Percentiles rank a stretch among this genome's conserved stretches.
phyloP scores from a whole-genome alignment of 2,888 invertebrate species.

The Caenorhabditis imperialis region DNA sequence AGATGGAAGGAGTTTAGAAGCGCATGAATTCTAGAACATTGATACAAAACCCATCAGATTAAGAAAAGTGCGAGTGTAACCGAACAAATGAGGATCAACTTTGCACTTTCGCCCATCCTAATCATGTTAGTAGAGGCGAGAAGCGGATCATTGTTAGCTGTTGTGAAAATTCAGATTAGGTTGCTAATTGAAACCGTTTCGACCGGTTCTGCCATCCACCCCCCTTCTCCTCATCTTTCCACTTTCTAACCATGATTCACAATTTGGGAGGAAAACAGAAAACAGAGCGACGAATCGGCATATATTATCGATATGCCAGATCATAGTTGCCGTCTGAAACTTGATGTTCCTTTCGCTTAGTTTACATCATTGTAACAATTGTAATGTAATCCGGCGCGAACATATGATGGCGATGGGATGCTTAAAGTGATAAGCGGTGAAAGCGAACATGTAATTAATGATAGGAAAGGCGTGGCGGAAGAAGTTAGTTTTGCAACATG shows the following conservation, averaged over 20 bases:
- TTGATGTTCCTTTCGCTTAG: conserved; percentile 26
- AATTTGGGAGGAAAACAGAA: conserved; percentile 38
- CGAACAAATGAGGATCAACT: too few relatives aligned
- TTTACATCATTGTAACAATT: conserved; percentile 33
- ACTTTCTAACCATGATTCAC: conserved; percentile 48
- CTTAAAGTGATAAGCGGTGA: conserved; percentile 9
- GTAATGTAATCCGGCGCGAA: conserved; percentile 29
- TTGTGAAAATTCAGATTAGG: conserved; percentile 54
- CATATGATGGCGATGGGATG: conserved; percentile 1
- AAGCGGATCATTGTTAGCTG: conserved; percentile 29
- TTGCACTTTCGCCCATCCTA: too few relatives aligned
- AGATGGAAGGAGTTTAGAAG: too few relatives aligned
- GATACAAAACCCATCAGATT: too few relatives aligned
- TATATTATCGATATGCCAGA: conserved; percentile 44
- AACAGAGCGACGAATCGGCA: conserved; percentile 30
- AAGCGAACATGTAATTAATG: conserved; percentile 15
- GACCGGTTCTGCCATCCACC: conserved; percentile 54
- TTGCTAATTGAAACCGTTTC: conserved; percentile 59
- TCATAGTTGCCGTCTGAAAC: conserved; percentile 42
- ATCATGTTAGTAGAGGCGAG: too few relatives aligned
- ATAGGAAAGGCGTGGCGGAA: conserved; percentile 12
- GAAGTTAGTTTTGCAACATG: too few relatives aligned
- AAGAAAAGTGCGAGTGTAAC: too few relatives aligned
- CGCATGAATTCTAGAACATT: too few relatives aligned
- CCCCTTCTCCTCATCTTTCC: conserved; percentile 9